Evolutionary conservation across 2,113 vertebrate genomes (phyloP).

Genomic region (Anhinga rufa): DNA sequence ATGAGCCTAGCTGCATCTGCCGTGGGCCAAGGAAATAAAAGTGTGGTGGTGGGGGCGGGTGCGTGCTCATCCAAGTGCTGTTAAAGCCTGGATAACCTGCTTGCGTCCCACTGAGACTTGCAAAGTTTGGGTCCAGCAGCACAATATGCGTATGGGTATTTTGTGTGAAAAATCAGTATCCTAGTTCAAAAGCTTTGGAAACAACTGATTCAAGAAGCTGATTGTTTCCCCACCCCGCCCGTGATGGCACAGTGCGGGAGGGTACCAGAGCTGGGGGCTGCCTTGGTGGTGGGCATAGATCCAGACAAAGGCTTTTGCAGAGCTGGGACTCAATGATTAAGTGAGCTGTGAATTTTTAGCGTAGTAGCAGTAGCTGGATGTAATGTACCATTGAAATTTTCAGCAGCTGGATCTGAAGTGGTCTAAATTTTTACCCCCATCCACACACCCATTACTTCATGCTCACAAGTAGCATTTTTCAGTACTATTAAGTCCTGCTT

Average conservation of each 20-base stretch:
- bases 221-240: accelerated
- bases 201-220: neutral
- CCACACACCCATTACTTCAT: neutral
- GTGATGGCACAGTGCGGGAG: neutral
- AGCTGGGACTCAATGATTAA: neutral
- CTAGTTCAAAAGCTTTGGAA: neutral
- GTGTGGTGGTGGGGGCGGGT: too few relatives aligned
- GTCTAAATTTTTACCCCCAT: neutral
- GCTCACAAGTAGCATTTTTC: neutral
- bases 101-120: neutral
- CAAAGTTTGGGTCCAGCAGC: neutral
- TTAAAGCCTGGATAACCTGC: neutral
- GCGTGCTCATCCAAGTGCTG: accelerated
- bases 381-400: neutral
- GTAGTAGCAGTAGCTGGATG: neutral
- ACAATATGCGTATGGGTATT: neutral
- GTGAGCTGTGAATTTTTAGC: neutral
- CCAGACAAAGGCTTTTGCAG: neutral
- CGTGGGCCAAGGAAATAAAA: neutral
- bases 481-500: neutral
- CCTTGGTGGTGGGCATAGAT: neutral
- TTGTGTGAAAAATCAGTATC: neutral
- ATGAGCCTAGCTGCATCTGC: neutral
- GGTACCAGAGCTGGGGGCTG: neutral
- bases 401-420: neutral